Conservation (phyloP, 2,797 vertebrate species). For the Halcyon smyrnensis region DNA sequence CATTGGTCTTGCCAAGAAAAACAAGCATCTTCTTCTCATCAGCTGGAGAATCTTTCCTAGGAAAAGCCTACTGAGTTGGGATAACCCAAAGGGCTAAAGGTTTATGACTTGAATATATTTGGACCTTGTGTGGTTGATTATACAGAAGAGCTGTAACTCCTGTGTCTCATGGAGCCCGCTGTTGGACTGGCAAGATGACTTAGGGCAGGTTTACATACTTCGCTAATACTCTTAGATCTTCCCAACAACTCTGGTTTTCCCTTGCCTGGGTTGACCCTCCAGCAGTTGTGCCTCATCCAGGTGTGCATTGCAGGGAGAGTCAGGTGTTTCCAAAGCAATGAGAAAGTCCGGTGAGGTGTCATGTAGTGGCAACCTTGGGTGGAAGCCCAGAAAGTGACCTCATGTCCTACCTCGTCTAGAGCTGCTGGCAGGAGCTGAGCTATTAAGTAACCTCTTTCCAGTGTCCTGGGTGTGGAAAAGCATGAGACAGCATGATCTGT, state of each 20-base stretch:
- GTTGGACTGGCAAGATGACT: rapidly evolving
- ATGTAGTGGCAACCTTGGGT: not conserved
- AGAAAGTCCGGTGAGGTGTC: not conserved
- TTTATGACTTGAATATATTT: rapidly evolving
- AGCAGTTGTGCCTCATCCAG: not conserved
- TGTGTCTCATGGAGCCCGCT: rapidly evolving
- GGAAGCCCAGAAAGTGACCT: not conserved
- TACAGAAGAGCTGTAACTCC: not conserved
- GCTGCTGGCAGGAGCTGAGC: not conserved
- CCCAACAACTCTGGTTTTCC: not conserved
- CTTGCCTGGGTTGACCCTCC: not conserved
- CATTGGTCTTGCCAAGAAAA: rapidly evolving
- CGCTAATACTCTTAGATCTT: not conserved
- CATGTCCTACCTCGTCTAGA: rapidly evolving
- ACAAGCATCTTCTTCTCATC: not conserved
- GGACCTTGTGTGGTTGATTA: not conserved
- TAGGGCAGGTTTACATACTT: rapidly evolving
- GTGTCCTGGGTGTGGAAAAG: constrained; percentile 33
- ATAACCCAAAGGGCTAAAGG: not conserved
- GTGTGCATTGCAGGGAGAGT: not conserved
- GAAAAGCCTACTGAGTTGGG: not conserved
- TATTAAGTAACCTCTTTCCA: not conserved
- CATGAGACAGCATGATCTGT: not conserved
- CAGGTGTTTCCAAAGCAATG: not conserved
- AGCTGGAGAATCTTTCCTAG: not conserved